phyloP scores from a whole-genome alignment of 2,888 invertebrate genomes.

The Ichneumoninae sp. region DNA sequence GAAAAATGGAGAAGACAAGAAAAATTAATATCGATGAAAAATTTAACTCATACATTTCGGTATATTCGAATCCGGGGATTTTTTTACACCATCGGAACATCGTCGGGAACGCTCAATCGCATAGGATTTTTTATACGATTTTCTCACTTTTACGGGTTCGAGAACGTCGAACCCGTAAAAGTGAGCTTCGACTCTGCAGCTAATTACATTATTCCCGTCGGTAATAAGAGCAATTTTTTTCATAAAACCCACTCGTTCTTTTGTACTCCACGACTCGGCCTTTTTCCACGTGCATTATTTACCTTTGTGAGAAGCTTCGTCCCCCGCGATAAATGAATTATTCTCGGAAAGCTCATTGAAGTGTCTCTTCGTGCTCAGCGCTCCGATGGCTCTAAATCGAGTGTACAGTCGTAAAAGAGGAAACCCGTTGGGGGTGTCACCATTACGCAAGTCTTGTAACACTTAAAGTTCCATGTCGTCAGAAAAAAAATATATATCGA shows the following conservation, averaged over 20 bases:
- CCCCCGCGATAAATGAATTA: slow-evolving; percentile 34
- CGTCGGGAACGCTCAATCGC: too few relatives aligned
- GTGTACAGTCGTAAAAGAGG: not conserved
- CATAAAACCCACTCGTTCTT: not conserved
- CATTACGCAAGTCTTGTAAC: not conserved
- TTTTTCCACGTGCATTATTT: slow-evolving; percentile 15
- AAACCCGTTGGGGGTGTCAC: not conserved
- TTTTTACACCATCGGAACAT: too few relatives aligned
- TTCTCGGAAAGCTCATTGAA: slow-evolving; percentile 8
- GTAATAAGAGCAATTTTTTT: not conserved
- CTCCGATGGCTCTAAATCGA: not conserved
- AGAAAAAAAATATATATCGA: not conserved
- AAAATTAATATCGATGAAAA: too few relatives aligned
- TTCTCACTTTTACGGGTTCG: not conserved
- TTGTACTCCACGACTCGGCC: not conserved
- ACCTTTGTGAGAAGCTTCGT: slow-evolving; percentile 17
- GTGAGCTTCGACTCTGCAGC: not conserved
- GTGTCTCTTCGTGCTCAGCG: not conserved
- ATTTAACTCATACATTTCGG: too few relatives aligned
- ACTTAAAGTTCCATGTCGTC: not conserved
- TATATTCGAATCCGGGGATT: too few relatives aligned
- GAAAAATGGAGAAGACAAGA: too few relatives aligned
- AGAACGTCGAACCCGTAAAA: not conserved
- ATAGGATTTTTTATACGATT: not conserved
- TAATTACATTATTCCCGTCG: not conserved